Conservation (phyloP, 64 coral and sea anemone species). For the Pachyseris speciosa region DNA sequence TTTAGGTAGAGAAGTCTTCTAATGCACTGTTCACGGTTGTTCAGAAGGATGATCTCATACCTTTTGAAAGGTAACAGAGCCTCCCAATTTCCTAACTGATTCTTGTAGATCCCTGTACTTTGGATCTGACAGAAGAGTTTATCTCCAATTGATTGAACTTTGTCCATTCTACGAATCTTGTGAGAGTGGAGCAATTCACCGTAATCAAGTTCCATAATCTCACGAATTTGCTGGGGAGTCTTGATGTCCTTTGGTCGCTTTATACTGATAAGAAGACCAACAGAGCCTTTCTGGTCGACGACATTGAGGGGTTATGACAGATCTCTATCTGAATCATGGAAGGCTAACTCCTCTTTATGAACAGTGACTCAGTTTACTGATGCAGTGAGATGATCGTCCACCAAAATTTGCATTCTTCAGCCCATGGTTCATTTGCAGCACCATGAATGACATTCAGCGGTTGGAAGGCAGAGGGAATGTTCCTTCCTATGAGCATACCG, state of each 20-base stretch:
- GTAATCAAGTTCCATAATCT: conserved; percentile 37
- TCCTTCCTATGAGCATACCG: too few relatives aligned
- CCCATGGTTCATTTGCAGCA: conserved; percentile 33
- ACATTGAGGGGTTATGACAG: background rate
- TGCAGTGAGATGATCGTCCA: conserved; percentile 27
- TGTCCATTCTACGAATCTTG: background rate
- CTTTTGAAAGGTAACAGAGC: conserved; percentile 20
- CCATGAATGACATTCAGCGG: conserved; percentile 4
- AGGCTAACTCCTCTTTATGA: background rate
- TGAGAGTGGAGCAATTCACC: background rate
- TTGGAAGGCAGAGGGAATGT: conserved; percentile 35
- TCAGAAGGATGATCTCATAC: conserved; percentile 19
- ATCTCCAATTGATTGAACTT: conserved; percentile 8
- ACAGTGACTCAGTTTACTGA: background rate
- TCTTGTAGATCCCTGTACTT: conserved; percentile 1
- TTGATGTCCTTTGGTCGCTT: background rate
- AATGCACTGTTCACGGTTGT: conserved; percentile 16
- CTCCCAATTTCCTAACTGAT: conserved; percentile 33
- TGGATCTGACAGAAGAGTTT: background rate
- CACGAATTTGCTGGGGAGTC: background rate
- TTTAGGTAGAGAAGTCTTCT: conserved; percentile 25
- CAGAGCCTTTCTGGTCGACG: background rate
- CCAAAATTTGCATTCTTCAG: conserved; percentile 46
- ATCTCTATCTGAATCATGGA: background rate
- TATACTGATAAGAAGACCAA: background rate